Conservation (phyloP, 2,113 vertebrate genomes). For the Coryphaenoides rupestris region DNA sequence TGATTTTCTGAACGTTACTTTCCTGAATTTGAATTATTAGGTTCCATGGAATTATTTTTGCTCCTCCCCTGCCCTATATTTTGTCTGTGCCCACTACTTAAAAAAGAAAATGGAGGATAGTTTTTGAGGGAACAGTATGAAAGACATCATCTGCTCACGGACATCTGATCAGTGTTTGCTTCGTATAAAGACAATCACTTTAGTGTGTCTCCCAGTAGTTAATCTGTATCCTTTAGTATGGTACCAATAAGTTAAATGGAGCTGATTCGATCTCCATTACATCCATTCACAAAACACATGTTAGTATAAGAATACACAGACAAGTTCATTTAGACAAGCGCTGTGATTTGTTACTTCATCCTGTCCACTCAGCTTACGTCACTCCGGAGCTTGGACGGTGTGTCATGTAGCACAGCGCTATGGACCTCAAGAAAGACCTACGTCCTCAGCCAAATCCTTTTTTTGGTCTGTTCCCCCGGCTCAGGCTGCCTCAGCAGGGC, state of each 20-base stretch:
- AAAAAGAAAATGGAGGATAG: slow-evolving; percentile 54
- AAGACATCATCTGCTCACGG: slow-evolving; percentile 52
- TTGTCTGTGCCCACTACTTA: slow-evolving; percentile 45
- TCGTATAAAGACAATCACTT: no score
- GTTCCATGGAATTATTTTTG: slow-evolving; percentile 54
- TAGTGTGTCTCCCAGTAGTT: not conserved
- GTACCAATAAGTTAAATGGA: slow-evolving; percentile 10
- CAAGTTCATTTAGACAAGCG: not conserved
- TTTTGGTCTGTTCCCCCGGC: slow-evolving; percentile 63
- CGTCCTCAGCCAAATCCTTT: slow-evolving; percentile 47
- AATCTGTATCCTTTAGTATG: slow-evolving; percentile 6
- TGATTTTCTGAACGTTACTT: slow-evolving; percentile 9
- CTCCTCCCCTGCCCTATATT: slow-evolving; percentile 49
- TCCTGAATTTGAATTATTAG: no score
- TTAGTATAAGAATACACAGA: not conserved
- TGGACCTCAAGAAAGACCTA: slow-evolving; percentile 32
- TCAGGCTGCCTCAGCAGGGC: slow-evolving; percentile 61
- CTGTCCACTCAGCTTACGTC: slow-evolving; percentile 19
- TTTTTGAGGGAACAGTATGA: slow-evolving; percentile 49
- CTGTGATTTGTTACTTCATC: not conserved
- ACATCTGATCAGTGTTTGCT: no score
- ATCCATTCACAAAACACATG: slow-evolving; percentile 12
- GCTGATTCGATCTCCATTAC: not conserved
- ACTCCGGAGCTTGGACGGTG: slow-evolving; percentile 38
- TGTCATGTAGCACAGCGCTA: slow-evolving; percentile 37